Conservation (phyloP, 2,888 invertebrate genomes). For the Epinotia nisella region DNA sequence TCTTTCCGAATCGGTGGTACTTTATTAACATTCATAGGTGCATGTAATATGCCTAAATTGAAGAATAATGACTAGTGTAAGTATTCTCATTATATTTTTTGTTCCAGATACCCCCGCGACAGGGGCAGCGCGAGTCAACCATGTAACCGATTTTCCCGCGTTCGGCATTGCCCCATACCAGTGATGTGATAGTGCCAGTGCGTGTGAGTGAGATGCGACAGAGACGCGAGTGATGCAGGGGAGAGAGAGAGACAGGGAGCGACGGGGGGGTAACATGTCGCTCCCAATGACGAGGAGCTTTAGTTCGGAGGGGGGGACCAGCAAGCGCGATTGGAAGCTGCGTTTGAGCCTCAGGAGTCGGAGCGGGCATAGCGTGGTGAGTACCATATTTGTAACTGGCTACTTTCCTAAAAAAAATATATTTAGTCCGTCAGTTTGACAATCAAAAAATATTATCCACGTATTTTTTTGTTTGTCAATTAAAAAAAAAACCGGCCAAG, state of each 20-base stretch:
- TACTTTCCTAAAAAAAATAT: no score
- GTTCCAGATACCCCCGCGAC: slow-evolving; percentile 12
- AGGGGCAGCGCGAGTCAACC: slow-evolving; percentile 20
- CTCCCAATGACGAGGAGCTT: slow-evolving; percentile 86
- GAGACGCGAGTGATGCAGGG: slow-evolving; percentile 32
- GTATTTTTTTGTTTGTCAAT: no score
- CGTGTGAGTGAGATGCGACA: slow-evolving; percentile 12
- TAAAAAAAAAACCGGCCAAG: no score
- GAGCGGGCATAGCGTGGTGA: slow-evolving; percentile 86
- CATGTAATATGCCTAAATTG: no score
- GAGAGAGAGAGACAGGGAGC: slow-evolving; percentile 49
- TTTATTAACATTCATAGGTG: no score
- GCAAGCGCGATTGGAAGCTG: slow-evolving; percentile 89
- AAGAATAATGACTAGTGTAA: no score
- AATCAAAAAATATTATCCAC: no score
- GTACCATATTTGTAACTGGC: slow-evolving; percentile 53
- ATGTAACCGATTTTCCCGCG: background rate
- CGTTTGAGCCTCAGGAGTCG: slow-evolving; percentile 89
- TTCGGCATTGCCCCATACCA: background rate
- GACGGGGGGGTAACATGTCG: slow-evolving; percentile 61
- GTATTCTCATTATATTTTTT: background rate
- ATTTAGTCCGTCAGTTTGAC: no score
- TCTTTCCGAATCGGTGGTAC: no score
- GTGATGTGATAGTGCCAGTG: slow-evolving; percentile 20
- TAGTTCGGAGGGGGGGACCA: slow-evolving; percentile 85